Evolutionary conservation across 2,888 invertebrate species (phyloP), one percentile per base, ranked within the genome.

Genomic region (Podotricha telesiphe): DNA sequence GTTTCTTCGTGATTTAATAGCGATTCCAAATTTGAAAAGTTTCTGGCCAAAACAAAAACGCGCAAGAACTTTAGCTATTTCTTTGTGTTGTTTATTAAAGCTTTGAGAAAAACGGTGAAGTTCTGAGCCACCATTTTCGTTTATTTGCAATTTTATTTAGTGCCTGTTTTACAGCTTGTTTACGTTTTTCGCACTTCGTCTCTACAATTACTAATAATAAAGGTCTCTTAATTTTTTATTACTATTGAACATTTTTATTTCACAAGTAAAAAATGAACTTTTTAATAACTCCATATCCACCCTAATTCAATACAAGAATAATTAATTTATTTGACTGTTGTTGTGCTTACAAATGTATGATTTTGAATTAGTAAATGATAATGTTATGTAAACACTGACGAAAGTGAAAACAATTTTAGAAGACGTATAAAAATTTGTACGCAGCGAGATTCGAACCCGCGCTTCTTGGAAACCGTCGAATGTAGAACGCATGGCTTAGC

Each of bases 81-180:
- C 76, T 77, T 79, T 86, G 83, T 85, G 87, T 73, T 89, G 85
- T 87, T 89, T 88, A 86, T 87, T 86, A 86, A 88, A 87, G 85
- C 81, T 80, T 79, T 78, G 78, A 79, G 80, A 76, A 80, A 83
- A 86, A 80, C 81, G 82, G 81, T 84, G 82, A 85, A 89, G 84
- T 87, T 86, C 79, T 80, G 72, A 77, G 78, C 84, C 80, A 82
- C 81, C 82, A 78, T 85, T 86, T 85, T 79, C 78, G 83, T 86
- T 87, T 86, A 88, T 88, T 88, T 81, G 83, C 83, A 83, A 86
- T 88, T 87, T 85, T 82, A 85, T 87, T 88, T 81, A 81, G 84
- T 84, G 78, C 79, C 75, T 79, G 80, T 79, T 82, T 79, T 79
- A 81, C 76, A 77, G 78, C 81, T 83, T 88, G 84, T 89, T 89